Percentiles rank a stretch among this genome's conserved stretches.
phyloP scores from a whole-genome alignment of 2,797 vertebrate species.

The Phalanger gymnotis region DNA sequence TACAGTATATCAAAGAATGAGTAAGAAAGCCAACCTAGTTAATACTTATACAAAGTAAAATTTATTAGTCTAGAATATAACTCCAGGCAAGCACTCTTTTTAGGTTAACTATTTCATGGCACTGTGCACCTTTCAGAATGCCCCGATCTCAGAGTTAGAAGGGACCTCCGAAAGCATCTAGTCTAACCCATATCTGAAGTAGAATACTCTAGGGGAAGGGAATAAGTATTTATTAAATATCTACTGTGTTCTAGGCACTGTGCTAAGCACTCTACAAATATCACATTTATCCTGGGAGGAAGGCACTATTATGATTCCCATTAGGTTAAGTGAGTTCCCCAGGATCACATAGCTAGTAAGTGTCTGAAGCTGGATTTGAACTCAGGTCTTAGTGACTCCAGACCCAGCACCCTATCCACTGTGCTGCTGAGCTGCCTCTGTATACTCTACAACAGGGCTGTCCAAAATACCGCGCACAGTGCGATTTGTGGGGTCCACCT shows the following conservation, averaged over 20 bases:
- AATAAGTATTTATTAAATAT: background rate
- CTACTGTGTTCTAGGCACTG: background rate
- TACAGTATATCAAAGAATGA: background rate
- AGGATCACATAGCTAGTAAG: background rate
- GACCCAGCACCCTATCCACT: background rate
- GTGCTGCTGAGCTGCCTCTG: background rate
- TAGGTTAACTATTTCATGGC: background rate
- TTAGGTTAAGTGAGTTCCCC: background rate
- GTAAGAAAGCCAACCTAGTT: background rate
- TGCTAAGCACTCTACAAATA: background rate
- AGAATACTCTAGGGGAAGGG: background rate
- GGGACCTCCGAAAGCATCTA: background rate
- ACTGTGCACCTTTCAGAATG: background rate
- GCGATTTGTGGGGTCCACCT: too few species aligned
- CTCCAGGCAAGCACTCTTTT: background rate
- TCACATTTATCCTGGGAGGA: background rate
- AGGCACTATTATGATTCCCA: background rate
- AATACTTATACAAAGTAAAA: background rate
- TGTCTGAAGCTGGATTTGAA: background rate
- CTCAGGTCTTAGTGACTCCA: background rate
- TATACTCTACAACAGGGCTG: background rate
- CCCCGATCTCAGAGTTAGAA: background rate
- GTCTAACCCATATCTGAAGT: background rate
- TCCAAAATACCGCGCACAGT: too few species aligned
- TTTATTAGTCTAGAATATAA: slow-evolving; percentile 44